These are phyloP conservation scores for Strigops habroptila DNA, from an alignment of 2,113 vertebrate species.

Conservation along the genomic window DNA sequence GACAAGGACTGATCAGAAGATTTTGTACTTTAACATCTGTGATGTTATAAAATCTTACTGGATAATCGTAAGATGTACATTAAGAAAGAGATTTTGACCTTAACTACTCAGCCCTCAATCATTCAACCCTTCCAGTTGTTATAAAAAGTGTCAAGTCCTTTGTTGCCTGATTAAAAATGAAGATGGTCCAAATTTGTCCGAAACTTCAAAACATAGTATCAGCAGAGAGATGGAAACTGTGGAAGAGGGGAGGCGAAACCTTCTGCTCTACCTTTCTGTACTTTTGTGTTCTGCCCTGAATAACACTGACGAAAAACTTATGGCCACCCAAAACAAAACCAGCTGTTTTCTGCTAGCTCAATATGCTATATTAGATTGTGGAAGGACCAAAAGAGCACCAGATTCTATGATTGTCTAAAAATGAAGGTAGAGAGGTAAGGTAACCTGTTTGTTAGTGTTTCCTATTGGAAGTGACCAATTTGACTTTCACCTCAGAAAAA, in stretches of 20 bases:
- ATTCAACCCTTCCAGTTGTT: background rate
- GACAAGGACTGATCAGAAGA: background rate
- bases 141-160: slow-evolving; percentile 34
- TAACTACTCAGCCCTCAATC: slow-evolving; percentile 7
- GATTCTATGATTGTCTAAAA: no score
- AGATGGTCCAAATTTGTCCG: background rate
- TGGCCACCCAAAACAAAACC: no score
- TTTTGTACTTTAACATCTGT: background rate
- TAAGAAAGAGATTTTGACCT: slow-evolving; percentile 2
- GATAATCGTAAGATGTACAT: background rate
- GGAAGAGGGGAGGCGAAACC: background rate
- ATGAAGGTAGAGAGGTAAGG: no score
- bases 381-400: no score
- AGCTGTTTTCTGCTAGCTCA: no score
- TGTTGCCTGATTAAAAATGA: background rate
- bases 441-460: no score
- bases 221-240: background rate
- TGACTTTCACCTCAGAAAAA: no score
- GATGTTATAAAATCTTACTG: background rate
- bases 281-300: background rate
- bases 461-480: no score
- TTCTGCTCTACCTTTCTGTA: background rate
- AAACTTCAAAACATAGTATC: slow-evolving; percentile 2
- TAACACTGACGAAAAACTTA: background rate
- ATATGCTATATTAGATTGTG: no score